Percentiles rank a stretch among this genome's conserved stretches.
These are phyloP conservation scores for Oncopeltus fasciatus DNA, from an alignment of 1,140 invertebrate genomes.

Conservation along the genomic window DNA sequence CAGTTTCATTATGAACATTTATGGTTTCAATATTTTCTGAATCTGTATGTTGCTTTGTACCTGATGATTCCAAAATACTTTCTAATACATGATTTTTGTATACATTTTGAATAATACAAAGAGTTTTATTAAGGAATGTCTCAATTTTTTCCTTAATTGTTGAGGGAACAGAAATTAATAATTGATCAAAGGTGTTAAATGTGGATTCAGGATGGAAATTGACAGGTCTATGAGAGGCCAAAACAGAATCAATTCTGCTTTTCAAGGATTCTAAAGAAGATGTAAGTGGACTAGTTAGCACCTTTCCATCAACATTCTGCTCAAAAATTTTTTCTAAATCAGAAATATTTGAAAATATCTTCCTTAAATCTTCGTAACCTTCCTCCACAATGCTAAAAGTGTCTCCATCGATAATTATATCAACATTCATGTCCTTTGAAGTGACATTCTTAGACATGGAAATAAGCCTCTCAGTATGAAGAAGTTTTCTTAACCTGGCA, in stretches of 20 bases:
- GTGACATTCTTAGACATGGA: slow-evolving; percentile 2
- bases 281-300: slow-evolving; percentile 14
- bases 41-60: no score
- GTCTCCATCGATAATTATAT: not conserved
- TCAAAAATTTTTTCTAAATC: slow-evolving; percentile 15
- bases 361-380: slow-evolving; percentile 5
- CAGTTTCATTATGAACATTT: slow-evolving; percentile 29
- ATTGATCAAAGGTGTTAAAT: not conserved
- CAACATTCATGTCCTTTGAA: not conserved
- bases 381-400: not conserved
- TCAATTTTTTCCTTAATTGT: not conserved
- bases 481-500: slow-evolving; percentile 1
- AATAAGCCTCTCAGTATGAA: not conserved
- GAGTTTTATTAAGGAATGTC: slow-evolving; percentile 30
- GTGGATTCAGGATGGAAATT: not conserved
- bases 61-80: not conserved
- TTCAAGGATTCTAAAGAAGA: slow-evolving; percentile 22
- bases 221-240: not conserved
- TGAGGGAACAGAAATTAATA: not conserved
- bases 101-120: slow-evolving; percentile 50
- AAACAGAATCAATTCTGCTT: slow-evolving; percentile 22
- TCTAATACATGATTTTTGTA: slow-evolving; percentile 42
- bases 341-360: not conserved
- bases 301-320: not conserved
- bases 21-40: no score